Evolutionary conservation across 1,140 invertebrate species (phyloP), one percentile per base, ranked within the genome.

Genomic region (Tachypleus tridentatus): DNA sequence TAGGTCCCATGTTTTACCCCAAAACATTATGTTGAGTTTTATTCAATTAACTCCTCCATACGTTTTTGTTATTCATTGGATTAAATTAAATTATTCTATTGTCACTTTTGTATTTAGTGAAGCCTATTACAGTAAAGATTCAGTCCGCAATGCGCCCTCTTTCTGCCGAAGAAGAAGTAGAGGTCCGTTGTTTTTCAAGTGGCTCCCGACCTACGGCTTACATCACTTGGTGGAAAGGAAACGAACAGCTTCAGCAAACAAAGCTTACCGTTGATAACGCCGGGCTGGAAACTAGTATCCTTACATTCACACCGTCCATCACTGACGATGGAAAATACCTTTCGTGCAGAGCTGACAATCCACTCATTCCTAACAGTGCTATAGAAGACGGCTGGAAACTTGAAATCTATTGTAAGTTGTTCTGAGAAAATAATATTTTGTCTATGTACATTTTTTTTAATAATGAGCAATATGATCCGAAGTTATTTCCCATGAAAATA

Each of bases 161-260:
- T 63, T 91, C 89, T 54, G 87, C 88, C 3, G 86, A 86, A 51
- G 82, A 87, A 71, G 81, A 84, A 73, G 90, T 91, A 77, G 88
- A 92, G 73, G 81, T 93, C 2, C 79, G 88, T 59, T 93, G 89
- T 75, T 85, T 86, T 73, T 89, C 88, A 72, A 86, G 86, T 54
- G 65, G 65, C 10, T 66, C 65, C 48, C 65, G 65, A 47, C 65
- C 65, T 11, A 56, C 51, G 49, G 62, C 63, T 51, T 49, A 53
- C 8, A 51, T 66, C n/a, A 52, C 61, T 7, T 66, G 65, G 65
- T 66, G 65, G 65, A 57, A 50, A 49, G 65, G 58, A 47, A 65
- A 64, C 49, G 49, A 53, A 48, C 69, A 69, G 29, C 64, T 70
- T 4, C 49, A 70, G 29, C 62, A 70, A 51, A 29, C 29, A 29